Conservation (phyloP, 53 echinoderm and acorn worm genomes). For the Apostichopus leukothele region DNA sequence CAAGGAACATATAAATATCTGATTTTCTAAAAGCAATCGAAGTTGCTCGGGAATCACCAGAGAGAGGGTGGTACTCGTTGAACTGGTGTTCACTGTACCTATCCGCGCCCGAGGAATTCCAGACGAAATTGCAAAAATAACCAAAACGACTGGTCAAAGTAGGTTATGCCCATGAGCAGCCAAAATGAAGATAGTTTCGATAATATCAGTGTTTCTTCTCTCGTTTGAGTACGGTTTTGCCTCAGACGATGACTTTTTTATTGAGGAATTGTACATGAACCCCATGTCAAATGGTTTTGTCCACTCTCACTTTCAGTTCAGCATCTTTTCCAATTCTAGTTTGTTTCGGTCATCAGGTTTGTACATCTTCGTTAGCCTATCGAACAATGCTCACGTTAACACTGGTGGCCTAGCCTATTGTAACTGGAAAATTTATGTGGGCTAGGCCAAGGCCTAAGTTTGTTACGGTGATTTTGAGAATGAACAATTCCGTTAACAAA, state of each 20-base stretch:
- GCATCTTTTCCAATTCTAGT: conserved; percentile 73
- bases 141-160: background rate
- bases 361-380: background rate
- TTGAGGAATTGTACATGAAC: conserved; percentile 74
- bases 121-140: no score
- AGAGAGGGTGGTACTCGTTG: no score
- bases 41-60: no score
- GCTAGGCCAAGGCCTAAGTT: no score
- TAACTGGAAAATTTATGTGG: no score
- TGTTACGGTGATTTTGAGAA: no score
- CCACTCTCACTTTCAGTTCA: conserved; percentile 81
- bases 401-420: background rate
- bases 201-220: background rate
- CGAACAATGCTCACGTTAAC: background rate
- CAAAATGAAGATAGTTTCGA: background rate
- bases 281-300: conserved; percentile 80
- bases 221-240: conserved; percentile 11
- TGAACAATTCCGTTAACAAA: no score
- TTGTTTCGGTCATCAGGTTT: conserved; percentile 51
- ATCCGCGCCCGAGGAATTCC: no score
- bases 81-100: no score
- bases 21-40: no score
- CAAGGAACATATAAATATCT: no score
- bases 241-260: conserved; percentile 59
- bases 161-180: background rate